Base-by-base conservation (phyloP, 2,113 vertebrate species). In the Asarcornis scutulata region DNA sequence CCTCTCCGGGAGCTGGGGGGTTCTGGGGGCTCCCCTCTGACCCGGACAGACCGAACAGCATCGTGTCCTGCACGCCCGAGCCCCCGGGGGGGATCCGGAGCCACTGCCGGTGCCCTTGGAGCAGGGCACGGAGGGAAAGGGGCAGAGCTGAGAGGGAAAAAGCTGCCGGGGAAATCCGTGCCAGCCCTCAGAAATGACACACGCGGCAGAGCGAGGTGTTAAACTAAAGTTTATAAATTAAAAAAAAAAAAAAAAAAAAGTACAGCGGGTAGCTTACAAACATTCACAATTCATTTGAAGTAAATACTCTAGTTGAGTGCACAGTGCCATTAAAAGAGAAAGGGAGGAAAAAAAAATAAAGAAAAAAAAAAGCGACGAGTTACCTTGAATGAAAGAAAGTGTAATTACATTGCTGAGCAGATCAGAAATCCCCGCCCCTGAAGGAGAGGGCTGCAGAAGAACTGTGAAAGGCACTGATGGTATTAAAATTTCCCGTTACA, bases 141-240 rank as follows among this genome's bases (percentile, higher is more conserved):
- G 68, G 13, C 53, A 63, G 32, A 4, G 40, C 81, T 40, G 52
- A 62, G 38, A 56, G 1, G 0, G 40, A 46, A 58, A 71, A 50
- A 14, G 36, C 44, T 12, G 2, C 73, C 6, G 34, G 12, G 50
- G 22, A 91, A 53, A 91, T 26, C 38, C 5, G 0, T n/a, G 55
- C 34, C 69, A 1, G 7, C 63, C 83, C 69, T 91, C 44, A 98
- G 86, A 93, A 96, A 98, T 8, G 42, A 98, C 95, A 86, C 89
- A 73, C 67, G 50, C 8, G 48, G 48, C 66, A 80, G 67, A 62
- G 31, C 17, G 17, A 86, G 71, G 88, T 93, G 94, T 97, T 95
- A 90, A 97, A 97, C 94, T 97, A 96, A 93, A 80, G 92, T 98
- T 98, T 98, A 98, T 98, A 98, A 98, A 98, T 98, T 97, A 98